These are phyloP conservation scores for Himalopsyche japonica DNA, from an alignment of 2,888 invertebrate species.

Conservation along the genomic window DNA sequence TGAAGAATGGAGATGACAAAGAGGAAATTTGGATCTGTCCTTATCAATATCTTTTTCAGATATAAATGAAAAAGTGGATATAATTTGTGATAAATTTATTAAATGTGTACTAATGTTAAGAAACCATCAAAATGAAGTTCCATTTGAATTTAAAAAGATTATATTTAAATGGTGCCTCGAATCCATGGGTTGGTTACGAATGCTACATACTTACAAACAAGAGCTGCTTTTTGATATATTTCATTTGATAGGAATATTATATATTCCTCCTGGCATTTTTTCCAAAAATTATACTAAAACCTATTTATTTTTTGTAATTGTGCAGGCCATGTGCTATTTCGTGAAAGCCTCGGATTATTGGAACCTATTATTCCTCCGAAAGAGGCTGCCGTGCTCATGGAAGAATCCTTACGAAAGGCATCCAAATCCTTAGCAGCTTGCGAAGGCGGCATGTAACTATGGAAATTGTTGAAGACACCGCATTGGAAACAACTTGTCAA, in stretches of 20 bases:
- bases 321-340: slow-evolving; percentile 55
- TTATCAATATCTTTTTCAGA: slow-evolving; percentile 48
- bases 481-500: slow-evolving; percentile 61
- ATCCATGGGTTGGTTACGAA: slow-evolving; percentile 56
- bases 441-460: slow-evolving; percentile 67
- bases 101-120: slow-evolving; percentile 55
- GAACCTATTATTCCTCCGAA: slow-evolving; percentile 54
- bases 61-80: slow-evolving; percentile 52
- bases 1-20: slow-evolving; percentile 63
- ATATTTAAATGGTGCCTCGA: slow-evolving; percentile 72
- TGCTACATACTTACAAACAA: no score
- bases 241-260: no score
- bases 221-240: no score
- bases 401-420: slow-evolving; percentile 61
- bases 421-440: slow-evolving; percentile 64
- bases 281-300: no score
- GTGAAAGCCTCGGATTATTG: slow-evolving; percentile 67
- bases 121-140: slow-evolving; percentile 67
- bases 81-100: slow-evolving; percentile 49
- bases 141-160: slow-evolving; percentile 61
- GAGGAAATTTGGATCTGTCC: slow-evolving; percentile 56
- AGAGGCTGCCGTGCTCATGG: slow-evolving; percentile 62
- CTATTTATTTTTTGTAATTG: background rate
- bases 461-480: slow-evolving; percentile 67
- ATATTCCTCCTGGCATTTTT: no score